Base-by-base conservation (phyloP, 2,797 vertebrate species). In the Salmo trutta region DNA sequence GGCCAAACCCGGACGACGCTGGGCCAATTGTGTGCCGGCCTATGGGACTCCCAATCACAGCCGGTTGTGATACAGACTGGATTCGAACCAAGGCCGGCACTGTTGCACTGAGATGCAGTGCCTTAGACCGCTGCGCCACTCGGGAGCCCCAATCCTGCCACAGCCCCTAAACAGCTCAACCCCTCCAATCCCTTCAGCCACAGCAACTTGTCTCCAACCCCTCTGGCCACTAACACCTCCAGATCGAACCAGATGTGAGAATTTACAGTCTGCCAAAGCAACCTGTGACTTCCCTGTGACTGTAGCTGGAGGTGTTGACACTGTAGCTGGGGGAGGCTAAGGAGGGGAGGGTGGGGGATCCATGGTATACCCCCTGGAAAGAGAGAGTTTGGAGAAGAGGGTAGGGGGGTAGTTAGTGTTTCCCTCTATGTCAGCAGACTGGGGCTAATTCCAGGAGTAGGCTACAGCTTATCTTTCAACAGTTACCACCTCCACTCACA, bases 391-490 rank as follows among this genome's bases (percentile, higher is more conserved):
- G 75, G 82, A 82, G 79, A 78, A 31, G 80, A 78, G 19, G 66
- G 56, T 47, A 17, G 56, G 69, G 2, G 66, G 21, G 53, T 66
- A 21, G 75, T 75, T 87, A 82, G 83, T 0, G 76, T 86, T 91
- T 90, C 71, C 79, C 86, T 86, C 87, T 80, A 12, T 52, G 81
- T 91, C 91, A 90, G 91, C 91, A 89, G 82, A 89, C 78, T 82
- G 77, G 77, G 75, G 77, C 33, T 53, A 82, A 87, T 83, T 90
- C 81, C 81, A 90, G 77, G 81, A 77, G 27, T 59, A 59, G 54
- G 54, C 54, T 7, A 66, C 31, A 15, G 87, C 82, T 91, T 84
- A 91, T 90, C 87, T 91, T 89, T 84, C 86, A 87, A 75, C 79
- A 82, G 80, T 78, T 85, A 90, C 75, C 85, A 88, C 67, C 75